Conservation (phyloP, 2,113 vertebrate genomes). For the Gnathonemus echidnorhynchus region DNA sequence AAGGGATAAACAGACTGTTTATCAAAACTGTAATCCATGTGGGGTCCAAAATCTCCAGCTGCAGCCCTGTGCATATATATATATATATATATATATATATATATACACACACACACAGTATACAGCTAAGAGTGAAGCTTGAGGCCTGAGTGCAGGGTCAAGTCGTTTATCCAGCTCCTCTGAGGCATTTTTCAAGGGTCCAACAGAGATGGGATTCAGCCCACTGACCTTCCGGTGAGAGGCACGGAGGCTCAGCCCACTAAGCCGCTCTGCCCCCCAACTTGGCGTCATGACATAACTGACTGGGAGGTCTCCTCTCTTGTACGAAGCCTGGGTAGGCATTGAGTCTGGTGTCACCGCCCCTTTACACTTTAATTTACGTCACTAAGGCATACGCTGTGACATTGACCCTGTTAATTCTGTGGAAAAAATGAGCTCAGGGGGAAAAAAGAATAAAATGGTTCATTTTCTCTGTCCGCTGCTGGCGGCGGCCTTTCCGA, state of each 20-base stretch:
- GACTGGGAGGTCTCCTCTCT: background rate
- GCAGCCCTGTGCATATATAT: background rate
- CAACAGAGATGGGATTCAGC: background rate
- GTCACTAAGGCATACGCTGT: background rate
- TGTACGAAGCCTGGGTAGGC: background rate
- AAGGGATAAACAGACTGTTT: background rate
- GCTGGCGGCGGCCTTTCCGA: conserved; percentile 32
- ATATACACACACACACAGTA: too few species aligned
- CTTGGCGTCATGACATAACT: background rate
- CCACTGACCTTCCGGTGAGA: background rate
- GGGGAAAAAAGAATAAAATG: background rate
- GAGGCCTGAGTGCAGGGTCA: background rate
- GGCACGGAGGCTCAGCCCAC: too few species aligned
- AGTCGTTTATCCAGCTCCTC: background rate
- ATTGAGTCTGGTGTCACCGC: background rate
- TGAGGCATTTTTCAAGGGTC: background rate
- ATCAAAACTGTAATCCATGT: background rate
- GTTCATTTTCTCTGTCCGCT: background rate
- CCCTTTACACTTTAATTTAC: background rate
- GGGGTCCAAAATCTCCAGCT: background rate
- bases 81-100: too few species aligned
- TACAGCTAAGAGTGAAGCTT: background rate
- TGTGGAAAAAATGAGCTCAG: background rate
- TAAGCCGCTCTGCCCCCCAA: background rate
- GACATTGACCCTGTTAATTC: background rate